phyloP scores from a whole-genome alignment of 1,140 invertebrate genomes.

The Plodia interpunctella region DNA sequence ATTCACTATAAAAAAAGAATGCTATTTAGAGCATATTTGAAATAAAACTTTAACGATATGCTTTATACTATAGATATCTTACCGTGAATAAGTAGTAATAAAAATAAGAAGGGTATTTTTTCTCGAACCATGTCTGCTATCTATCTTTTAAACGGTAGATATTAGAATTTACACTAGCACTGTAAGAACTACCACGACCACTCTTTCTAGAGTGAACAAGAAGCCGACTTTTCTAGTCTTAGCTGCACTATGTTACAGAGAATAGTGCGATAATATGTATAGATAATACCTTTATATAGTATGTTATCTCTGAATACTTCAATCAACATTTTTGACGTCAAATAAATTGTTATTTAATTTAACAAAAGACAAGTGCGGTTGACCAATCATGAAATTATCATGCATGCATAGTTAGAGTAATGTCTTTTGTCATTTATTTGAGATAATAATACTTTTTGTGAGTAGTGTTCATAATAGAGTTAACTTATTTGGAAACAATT shows the following conservation, averaged over 20 bases:
- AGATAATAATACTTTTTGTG: too few species aligned
- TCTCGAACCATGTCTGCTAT: neutral
- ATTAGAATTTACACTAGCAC: neutral
- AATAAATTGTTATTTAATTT: constrained; percentile 11
- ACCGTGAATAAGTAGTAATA: neutral
- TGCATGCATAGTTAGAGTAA: too few species aligned
- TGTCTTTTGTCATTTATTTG: too few species aligned
- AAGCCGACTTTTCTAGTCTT: too few species aligned
- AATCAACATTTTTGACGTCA: neutral
- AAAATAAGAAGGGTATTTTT: neutral
- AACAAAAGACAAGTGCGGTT: constrained; percentile 1
- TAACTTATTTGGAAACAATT: too few species aligned
- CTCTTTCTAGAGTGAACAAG: too few species aligned
- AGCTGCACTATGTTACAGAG: neutral
- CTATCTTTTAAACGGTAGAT: too few species aligned
- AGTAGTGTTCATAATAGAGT: too few species aligned
- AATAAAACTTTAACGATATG: neutral
- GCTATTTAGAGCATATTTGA: neutral
- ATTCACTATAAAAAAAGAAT: constrained; percentile 6
- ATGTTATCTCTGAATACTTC: neutral
- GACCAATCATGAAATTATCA: neutral
- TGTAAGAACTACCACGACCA: too few species aligned
- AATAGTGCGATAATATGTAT: neutral
- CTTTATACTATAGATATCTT: neutral
- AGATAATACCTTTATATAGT: neutral